Base-by-base conservation (phyloP, 1,140 invertebrate species). In the Campoletis sonorensis region DNA sequence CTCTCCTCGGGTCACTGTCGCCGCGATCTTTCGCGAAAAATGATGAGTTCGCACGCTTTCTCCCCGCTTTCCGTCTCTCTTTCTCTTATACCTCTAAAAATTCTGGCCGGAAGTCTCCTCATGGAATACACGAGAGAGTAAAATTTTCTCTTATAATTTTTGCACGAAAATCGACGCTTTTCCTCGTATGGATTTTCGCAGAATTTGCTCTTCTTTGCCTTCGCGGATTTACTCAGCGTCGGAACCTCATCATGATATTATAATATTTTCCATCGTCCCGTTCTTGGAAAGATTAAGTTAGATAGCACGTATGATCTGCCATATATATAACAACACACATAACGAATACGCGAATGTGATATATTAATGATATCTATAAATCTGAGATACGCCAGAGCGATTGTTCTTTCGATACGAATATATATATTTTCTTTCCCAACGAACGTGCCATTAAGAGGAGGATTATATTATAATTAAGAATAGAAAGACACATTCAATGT, bases 391-490 rank as follows among this genome's bases (percentile, higher is more conserved):
- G 40, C 40, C 40, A 5, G n/a, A n/a, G 40, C 45, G 61, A 54
- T 61, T 40, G 30, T 40, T 49, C 64, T 70, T 75, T 45, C 40
- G 64, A 79, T 81, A 54, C 11, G 40, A n/a, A n/a, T n/a, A n/a
- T n/a, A n/a, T n/a, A n/a, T 45, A 45, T 45, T 70, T 58, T 58
- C 21, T 4, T 58, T 58, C 11, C 18, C 30, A 64, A 72, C 81
- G 82, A 76, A 81, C 72, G 82, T 85, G 83, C 85, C 84, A 86
- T 87, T 89, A 87, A 90, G 86, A 88, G 84, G 85, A 86, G 91
- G 91, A 92, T 92, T 90, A 91, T 88, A 90, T 89, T 91, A 87
- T 89, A 89, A 92, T 91, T 92, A 92, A 89, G 88, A 86, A 87
- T 58, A 72, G 81, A 3, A 79, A 79, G 72, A 82, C 78, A 72